Conservation (phyloP, 2,888 invertebrate genomes). For the Autographa pulchrina region DNA sequence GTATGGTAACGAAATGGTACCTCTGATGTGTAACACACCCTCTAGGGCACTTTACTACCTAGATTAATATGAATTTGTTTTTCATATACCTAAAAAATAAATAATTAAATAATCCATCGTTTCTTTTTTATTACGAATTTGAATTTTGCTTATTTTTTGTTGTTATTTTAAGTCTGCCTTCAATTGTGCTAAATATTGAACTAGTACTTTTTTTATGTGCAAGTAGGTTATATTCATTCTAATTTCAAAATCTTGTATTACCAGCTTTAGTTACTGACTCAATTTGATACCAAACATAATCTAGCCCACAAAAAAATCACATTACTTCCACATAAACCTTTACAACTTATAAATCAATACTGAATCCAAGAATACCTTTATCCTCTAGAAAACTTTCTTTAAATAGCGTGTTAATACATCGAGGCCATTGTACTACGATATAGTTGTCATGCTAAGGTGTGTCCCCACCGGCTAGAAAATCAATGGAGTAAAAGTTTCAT, state of each 20-base stretch:
- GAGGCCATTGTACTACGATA: neutral
- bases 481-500: slow-evolving; percentile 39
- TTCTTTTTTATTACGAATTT: too few relatives aligned
- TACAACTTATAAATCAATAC: neutral
- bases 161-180: too few relatives aligned
- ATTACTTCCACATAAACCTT: neutral
- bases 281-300: too few relatives aligned
- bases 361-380: neutral
- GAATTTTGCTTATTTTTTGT: too few relatives aligned
- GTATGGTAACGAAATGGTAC: slow-evolving; percentile 21
- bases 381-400: neutral
- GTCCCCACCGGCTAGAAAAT: slow-evolving; percentile 34
- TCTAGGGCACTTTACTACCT: neutral
- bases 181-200: too few relatives aligned
- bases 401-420: neutral
- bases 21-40: slow-evolving; percentile 8
- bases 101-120: too few relatives aligned
- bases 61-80: neutral
- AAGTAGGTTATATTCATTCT: too few relatives aligned
- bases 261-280: too few relatives aligned
- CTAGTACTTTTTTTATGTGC: too few relatives aligned
- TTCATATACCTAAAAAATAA: too few relatives aligned
- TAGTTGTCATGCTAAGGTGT: slow-evolving; percentile 40
- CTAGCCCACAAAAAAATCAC: too few relatives aligned
- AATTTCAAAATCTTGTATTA: too few relatives aligned